A percentile compares a stretch with the other conserved stretches of the same genome.
phyloP scores from a whole-genome alignment of 2,797 vertebrate species.

The Thunnus albacares region DNA sequence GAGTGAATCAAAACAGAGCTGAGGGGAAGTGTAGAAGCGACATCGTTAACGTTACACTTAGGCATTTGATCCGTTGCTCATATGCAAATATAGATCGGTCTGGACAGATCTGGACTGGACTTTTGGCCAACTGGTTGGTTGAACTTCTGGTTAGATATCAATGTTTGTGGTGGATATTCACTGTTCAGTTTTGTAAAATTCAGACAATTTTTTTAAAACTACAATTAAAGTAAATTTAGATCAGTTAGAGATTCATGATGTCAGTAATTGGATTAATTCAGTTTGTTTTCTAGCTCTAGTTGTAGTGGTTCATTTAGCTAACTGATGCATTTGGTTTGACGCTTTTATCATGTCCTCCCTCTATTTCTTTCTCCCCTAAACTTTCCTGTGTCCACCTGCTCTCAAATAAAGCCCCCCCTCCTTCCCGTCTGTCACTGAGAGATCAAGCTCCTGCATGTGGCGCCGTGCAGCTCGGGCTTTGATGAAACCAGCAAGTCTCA shows the following conservation, averaged over 20 bases:
- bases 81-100: too few relatives aligned
- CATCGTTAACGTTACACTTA: neutral
- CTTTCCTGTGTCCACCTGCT: neutral
- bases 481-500: conserved; percentile 55
- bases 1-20: too few relatives aligned
- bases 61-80: neutral
- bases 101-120: too few relatives aligned
- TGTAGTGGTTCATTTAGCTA: neutral
- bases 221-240: neutral
- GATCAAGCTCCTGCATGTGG: conserved; percentile 8
- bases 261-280: neutral
- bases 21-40: too few relatives aligned
- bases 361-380: neutral
- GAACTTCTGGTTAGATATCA: too few relatives aligned
- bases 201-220: too few relatives aligned
- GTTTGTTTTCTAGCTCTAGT: neutral
- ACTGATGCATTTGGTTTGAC: neutral
- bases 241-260: neutral
- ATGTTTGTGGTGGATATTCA: too few relatives aligned
- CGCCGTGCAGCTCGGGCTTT: conserved; percentile 31
- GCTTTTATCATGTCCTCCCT: neutral
- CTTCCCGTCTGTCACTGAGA: conserved; percentile 1
- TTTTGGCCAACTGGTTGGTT: too few relatives aligned
- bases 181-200: too few relatives aligned
- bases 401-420: neutral